Base-by-base conservation (phyloP, 2,888 invertebrate species). In the Drosophila austrosaltans region DNA sequence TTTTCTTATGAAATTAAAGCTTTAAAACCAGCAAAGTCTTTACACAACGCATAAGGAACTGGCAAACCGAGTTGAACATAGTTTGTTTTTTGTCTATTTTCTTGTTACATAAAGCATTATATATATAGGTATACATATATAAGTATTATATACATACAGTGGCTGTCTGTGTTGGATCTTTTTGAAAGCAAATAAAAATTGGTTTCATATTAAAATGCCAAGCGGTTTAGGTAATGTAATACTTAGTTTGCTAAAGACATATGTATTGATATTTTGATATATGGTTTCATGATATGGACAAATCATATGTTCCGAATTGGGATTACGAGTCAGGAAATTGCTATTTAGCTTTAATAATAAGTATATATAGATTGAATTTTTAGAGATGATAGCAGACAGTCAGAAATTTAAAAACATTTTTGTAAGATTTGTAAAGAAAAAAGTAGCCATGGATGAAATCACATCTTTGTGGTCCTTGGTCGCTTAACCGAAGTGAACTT, bases 251-350 rank as follows among this genome's bases (percentile, higher is more conserved):
- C 75, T 59, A 58, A 57, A 57, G 60, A 66, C 62, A 67, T 59
- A 61, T 53, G 36, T 62, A 56, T 28, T 74, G 57, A 42, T 68
- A 72, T 68, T 59, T 57, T 83, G 76, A 88, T 83, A 86, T 83
- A 89, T 86, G 76, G 82, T 85, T 85, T 48, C 72, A 82, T 87
- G 84, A 88, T 86, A 83, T 86, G 89, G 87, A 62, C 48, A 84
- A 71, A 60, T 57, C 7, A 48, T 48, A 48, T 48, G 48, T 36
- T 36, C 36, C 36, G 36, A 36, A 36, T 36, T 8, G 3, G 36
- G 36, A 8, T 36, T 36, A 64, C 1, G 68, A 73, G 81, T 73
- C 71, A 67, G 68, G 30, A 32, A 44, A 53, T 53, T 54, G 36
- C 30, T 3, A 48, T 59, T 40, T 54, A 62, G 58, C 8, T 40